These are phyloP conservation scores for Alectura lathami DNA, from an alignment of 2,113 vertebrate genomes.

Conservation along the genomic window DNA sequence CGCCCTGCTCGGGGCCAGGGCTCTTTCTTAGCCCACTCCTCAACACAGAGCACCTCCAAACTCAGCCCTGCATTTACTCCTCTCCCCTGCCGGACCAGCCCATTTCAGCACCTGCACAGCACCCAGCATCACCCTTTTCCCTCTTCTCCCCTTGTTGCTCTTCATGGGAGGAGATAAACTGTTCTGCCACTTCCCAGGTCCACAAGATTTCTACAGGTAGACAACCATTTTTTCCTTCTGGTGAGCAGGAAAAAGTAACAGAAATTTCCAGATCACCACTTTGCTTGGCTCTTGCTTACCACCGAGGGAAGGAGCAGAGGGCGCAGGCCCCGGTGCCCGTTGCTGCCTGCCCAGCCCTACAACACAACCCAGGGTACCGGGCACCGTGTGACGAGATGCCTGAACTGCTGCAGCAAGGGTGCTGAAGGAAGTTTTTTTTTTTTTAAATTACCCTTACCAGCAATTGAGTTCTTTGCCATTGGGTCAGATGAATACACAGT, in stretches of 20 bases:
- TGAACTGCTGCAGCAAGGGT: too few species aligned
- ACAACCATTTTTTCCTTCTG: rapidly evolving
- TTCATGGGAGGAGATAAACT: rapidly evolving
- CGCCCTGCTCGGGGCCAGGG: neutral
- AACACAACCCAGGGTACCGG: rapidly evolving
- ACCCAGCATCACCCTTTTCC: rapidly evolving
- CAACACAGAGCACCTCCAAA: neutral
- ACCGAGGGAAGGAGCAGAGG: rapidly evolving
- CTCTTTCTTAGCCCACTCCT: rapidly evolving
- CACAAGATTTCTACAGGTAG: rapidly evolving
- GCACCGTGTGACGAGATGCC: too few species aligned
- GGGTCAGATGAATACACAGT: rapidly evolving
- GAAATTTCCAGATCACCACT: rapidly evolving
- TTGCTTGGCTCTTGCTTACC: neutral
- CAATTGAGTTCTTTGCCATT: neutral
- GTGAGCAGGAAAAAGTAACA: rapidly evolving
- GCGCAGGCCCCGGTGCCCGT: neutral
- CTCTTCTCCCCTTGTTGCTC: neutral
- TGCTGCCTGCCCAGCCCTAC: neutral
- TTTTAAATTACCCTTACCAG: too few species aligned
- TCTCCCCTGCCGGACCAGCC: rapidly evolving
- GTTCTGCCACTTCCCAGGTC: neutral
- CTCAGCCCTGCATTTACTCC: rapidly evolving
- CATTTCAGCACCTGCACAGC: rapidly evolving
- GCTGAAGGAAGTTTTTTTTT: too few species aligned